A percentile compares a stretch with the other conserved stretches of the same genome.
Conservation (phyloP, 2,797 vertebrate genomes). For the Sebastes oblongus region DNA sequence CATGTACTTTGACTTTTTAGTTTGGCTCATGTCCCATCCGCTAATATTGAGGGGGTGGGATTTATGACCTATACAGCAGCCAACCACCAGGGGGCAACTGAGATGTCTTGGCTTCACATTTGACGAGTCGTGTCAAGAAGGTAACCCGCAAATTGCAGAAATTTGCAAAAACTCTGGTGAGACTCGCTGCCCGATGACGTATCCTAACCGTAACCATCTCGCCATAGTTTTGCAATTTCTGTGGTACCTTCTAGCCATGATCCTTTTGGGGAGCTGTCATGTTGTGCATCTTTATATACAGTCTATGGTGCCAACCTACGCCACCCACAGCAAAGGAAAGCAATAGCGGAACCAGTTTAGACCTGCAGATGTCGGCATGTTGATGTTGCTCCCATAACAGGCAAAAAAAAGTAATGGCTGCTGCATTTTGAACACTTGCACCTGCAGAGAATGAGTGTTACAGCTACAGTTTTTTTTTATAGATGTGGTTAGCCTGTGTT, state of each 20-base stretch:
- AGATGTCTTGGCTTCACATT: background rate
- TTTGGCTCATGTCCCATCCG: too few species aligned
- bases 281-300: background rate
- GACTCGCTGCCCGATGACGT: too few species aligned
- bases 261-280: background rate
- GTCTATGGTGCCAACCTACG: background rate
- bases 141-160: too few species aligned
- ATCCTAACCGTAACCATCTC: too few species aligned
- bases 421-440: background rate
- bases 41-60: accelerated
- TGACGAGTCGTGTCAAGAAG: background rate
- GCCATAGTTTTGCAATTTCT: accelerated
- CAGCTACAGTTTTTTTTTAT: background rate
- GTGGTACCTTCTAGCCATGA: too few species aligned
- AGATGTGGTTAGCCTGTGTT: background rate
- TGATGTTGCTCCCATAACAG: background rate
- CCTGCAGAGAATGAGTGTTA: background rate
- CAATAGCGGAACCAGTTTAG: background rate
- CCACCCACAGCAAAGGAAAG: background rate
- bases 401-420: background rate
- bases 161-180: accelerated
- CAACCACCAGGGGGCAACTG: accelerated
- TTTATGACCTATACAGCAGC: too few species aligned
- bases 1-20: too few species aligned
- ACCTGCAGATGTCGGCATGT: background rate